Evolutionary conservation across 1,140 invertebrate genomes (phyloP).

Genomic region (Archivesica marissinica): DNA sequence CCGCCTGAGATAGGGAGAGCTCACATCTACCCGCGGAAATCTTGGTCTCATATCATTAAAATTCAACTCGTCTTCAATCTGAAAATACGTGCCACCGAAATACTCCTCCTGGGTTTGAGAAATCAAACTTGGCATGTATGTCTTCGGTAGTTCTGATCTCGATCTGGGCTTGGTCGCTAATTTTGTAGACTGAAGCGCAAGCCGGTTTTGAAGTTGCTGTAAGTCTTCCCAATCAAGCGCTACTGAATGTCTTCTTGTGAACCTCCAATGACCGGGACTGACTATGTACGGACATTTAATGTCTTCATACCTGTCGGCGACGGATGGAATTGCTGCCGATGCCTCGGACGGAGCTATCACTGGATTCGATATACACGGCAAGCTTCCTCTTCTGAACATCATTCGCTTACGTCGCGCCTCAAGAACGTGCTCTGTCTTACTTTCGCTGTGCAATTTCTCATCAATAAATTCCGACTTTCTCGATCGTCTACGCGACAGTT

Average conservation of each 20-base stretch:
- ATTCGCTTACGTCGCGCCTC: not conserved
- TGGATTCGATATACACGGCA: not conserved
- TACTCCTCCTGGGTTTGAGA: slow-evolving; percentile 50
- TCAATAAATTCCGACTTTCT: not conserved
- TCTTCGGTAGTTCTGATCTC: not conserved
- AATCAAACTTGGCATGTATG: not conserved
- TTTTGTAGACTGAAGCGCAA: not conserved
- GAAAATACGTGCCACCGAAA: slow-evolving; percentile 44
- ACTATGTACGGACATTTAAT: slow-evolving; percentile 48
- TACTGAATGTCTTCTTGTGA: slow-evolving; percentile 42
- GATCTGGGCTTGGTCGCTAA: slow-evolving; percentile 14
- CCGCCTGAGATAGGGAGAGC: not conserved
- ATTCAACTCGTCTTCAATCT: slow-evolving; percentile 32
- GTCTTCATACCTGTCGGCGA: slow-evolving; percentile 49
- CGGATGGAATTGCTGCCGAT: not conserved
- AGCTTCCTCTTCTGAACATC: not conserved
- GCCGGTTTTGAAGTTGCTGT: not conserved
- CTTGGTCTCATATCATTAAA: slow-evolving; percentile 27
- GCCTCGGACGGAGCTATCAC: not conserved
- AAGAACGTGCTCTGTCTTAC: not conserved
- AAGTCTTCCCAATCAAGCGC: slow-evolving; percentile 42
- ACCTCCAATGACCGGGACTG: slow-evolving; percentile 32
- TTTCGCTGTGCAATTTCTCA: not conserved
- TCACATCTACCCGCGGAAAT: not conserved
- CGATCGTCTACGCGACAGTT: not conserved